Conservation (phyloP, 2,113 vertebrate species). For the Sylvietta virens region DNA sequence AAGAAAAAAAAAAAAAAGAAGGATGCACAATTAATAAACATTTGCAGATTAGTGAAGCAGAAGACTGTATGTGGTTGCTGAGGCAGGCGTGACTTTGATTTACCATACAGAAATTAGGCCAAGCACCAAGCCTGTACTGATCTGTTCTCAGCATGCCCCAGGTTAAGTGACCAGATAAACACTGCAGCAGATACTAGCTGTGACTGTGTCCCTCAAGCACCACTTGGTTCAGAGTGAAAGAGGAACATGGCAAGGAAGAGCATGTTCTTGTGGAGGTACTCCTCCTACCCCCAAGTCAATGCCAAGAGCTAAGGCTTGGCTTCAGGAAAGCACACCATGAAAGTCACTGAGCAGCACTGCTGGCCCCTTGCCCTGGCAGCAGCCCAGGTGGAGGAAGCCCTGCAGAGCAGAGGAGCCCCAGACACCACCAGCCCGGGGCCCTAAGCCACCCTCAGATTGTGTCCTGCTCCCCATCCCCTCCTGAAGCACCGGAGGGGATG, state of each 20-base stretch:
- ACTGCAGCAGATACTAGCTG: not conserved
- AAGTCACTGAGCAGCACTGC: not conserved
- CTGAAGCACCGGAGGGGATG: fast-evolving
- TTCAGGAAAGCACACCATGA: not conserved
- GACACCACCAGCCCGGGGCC: not conserved
- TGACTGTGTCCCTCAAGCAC: not conserved
- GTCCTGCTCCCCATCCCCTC: not conserved
- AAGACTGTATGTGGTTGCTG: not conserved
- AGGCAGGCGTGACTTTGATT: not conserved
- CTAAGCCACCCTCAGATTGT: not conserved
- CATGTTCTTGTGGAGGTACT: not conserved
- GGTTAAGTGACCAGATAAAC: not conserved
- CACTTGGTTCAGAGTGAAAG: not conserved
- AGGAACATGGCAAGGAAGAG: not conserved
- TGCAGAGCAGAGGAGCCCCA: not conserved
- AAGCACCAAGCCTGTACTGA: not conserved
- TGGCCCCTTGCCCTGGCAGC: not conserved
- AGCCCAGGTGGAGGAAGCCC: not conserved
- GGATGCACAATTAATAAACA: not conserved
- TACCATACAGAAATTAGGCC: not conserved
- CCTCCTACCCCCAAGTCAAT: not conserved
- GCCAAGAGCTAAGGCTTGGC: not conserved
- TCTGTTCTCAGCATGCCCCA: not conserved
- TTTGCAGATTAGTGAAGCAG: not conserved
- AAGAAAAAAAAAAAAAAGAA: not conserved